A percentile compares a stretch with the other conserved stretches of the same genome.
Conservation (phyloP, 2,888 invertebrate species). For the Pinctada fucata region DNA sequence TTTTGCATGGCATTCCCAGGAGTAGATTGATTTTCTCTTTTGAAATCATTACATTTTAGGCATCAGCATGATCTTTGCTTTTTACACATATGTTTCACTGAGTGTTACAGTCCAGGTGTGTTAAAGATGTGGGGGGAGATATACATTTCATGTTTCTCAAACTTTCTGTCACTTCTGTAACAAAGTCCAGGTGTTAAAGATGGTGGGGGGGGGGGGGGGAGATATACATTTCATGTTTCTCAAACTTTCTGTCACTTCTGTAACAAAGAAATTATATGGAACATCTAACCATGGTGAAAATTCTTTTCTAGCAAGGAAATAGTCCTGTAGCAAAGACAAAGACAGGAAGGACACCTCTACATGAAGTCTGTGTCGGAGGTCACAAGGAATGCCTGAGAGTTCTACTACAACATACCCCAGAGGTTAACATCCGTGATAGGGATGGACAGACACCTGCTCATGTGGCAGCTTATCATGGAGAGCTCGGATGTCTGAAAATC, state of each 20-base stretch:
- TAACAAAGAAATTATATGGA: too few species aligned
- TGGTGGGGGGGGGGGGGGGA: too few species aligned
- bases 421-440: conserved; percentile 67
- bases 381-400: conserved; percentile 64
- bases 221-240: too few species aligned
- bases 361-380: conserved; percentile 75
- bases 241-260: too few species aligned
- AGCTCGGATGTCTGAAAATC: conserved; percentile 68
- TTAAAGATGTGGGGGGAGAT: too few species aligned
- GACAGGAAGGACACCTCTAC: conserved; percentile 71
- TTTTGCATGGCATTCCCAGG: not conserved
- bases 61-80: too few species aligned
- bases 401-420: conserved; percentile 64
- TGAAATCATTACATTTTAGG: not conserved
- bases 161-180: too few species aligned
- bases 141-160: too few species aligned
- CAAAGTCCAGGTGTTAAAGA: too few species aligned
- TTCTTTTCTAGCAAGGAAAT: conserved; percentile 62
- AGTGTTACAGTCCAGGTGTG: too few species aligned
- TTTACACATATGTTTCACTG: too few species aligned
- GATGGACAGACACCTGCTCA: conserved; percentile 74
- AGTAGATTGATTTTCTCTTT: not conserved
- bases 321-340: conserved; percentile 63
- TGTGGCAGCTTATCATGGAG: conserved; percentile 74
- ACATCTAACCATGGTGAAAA: not conserved